A percentile compares a stretch with the other conserved stretches of the same genome.
These are phyloP conservation scores for Spicauda simplicius DNA, from an alignment of 2,888 invertebrate genomes.

Conservation along the genomic window DNA sequence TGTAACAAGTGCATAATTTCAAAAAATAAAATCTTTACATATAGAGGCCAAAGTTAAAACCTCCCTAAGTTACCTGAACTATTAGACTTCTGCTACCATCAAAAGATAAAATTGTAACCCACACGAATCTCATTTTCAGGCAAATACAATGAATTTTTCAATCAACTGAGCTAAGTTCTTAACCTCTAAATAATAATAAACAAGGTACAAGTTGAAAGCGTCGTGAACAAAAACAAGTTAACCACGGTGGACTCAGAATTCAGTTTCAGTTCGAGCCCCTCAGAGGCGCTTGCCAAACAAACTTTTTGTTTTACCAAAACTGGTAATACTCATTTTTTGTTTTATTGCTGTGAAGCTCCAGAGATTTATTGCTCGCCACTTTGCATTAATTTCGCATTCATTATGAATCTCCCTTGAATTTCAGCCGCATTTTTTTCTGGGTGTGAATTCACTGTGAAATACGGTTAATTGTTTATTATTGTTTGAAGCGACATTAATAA, in stretches of 20 bases:
- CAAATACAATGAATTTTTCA: slow-evolving; percentile 19
- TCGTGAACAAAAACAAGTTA: slow-evolving; percentile 50
- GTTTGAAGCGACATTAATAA: slow-evolving; percentile 17
- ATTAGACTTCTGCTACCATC: too few species aligned
- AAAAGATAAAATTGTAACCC: too few species aligned
- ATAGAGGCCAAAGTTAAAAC: too few species aligned
- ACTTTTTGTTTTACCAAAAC: slow-evolving; percentile 81
- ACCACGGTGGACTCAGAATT: slow-evolving; percentile 30
- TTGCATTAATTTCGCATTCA: slow-evolving; percentile 82
- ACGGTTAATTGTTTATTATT: slow-evolving; percentile 34
- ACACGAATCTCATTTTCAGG: not conserved
- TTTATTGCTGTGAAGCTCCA: slow-evolving; percentile 74
- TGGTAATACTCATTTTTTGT: slow-evolving; percentile 81
- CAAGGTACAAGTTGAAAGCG: slow-evolving; percentile 29
- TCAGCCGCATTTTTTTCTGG: slow-evolving; percentile 33
- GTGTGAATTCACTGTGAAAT: slow-evolving; percentile 34
- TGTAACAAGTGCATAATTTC: too few species aligned
- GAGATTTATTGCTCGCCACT: slow-evolving; percentile 79
- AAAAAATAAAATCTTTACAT: too few species aligned
- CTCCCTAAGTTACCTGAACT: too few species aligned
- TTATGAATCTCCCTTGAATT: slow-evolving; percentile 65
- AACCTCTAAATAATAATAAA: slow-evolving; percentile 20
- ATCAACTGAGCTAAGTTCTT: slow-evolving; percentile 24
- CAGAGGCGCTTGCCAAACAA: slow-evolving; percentile 73
- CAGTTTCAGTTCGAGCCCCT: slow-evolving; percentile 52